Evolutionary conservation across 2,797 vertebrate genomes (phyloP), one percentile per base, ranked within the genome.

Genomic region (Clarias platycephalus): DNA sequence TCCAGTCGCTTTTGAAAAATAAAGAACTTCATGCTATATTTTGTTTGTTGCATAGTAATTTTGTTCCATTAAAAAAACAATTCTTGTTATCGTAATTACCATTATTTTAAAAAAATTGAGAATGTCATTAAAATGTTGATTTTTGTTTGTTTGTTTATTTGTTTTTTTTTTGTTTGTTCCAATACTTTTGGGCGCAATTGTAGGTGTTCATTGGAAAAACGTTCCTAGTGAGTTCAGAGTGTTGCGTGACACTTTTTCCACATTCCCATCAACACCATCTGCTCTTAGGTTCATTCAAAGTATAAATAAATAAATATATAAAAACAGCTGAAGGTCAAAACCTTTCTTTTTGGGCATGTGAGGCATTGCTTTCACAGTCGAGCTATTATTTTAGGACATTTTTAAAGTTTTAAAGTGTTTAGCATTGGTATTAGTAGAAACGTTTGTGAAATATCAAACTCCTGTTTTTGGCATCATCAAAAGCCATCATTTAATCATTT

Each of bases 181-280:
- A 53, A 53, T 53, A 53, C 12, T 53, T 53, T 53, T 53, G 12
- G 12, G 49, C 49, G 49, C 49, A 53, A 13, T 12, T 53, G 49
- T 31, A 31, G 34, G 20, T 24, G 40, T 49, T 53, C 15, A 8
- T 74, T 55, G 76, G 31, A 63, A 78, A 78, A 62, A 62, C 24
- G 28, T 24, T 78, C 31, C 31, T 40, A 40, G 22, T 7, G 53
- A 34, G 74, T 40, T 40, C 58, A 15, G 22, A 40, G 34, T 63
- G 74, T 76, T 77, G 55, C 28, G 24, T 77, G 57, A 40, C 34
- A 78, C 57, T 40, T 78, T 78, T 78, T 78, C 58, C 76, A 62
- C 0, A 3, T 62, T 78, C 34, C 31, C 58, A 78, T 40, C 13
- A 13, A 40, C 57, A 40, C 55, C 58, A 62, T 62, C 58, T 40